Conservation (phyloP, 2,113 vertebrate genomes). For the Rhadina sibilatrix region DNA sequence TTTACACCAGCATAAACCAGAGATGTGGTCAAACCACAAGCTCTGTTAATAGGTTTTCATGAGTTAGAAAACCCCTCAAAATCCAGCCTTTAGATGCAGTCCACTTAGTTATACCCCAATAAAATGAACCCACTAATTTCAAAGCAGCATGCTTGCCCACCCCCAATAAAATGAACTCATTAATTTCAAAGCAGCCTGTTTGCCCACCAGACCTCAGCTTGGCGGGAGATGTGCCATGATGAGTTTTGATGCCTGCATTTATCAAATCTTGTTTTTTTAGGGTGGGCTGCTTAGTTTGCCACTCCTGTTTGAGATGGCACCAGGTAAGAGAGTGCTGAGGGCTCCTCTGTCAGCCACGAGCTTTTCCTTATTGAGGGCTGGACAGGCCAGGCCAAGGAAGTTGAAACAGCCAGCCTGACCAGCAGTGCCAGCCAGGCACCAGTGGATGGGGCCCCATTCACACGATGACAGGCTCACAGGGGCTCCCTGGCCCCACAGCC, state of each 20-base stretch:
- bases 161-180: not conserved
- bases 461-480: fast-evolving
- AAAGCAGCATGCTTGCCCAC: not conserved
- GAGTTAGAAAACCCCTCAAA: not conserved
- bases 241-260: not conserved
- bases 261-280: not conserved
- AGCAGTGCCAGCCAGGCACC: not conserved
- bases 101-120: not conserved
- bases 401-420: not conserved
- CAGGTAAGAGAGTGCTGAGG: not conserved
- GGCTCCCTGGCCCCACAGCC: not conserved
- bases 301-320: not conserved
- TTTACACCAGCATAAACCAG: not conserved
- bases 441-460: not conserved
- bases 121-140: not conserved
- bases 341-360: not conserved
- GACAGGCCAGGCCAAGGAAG: not conserved
- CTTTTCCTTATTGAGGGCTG: not conserved
- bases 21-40: not conserved
- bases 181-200: not conserved
- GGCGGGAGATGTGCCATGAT: fast-evolving
- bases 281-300: not conserved
- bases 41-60: not conserved
- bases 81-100: not conserved
- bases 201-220: not conserved